Evolutionary conservation across 1,140 invertebrate genomes (phyloP), one percentile per base, ranked within the genome.

Genomic region (Drosophila equinoxialis): DNA sequence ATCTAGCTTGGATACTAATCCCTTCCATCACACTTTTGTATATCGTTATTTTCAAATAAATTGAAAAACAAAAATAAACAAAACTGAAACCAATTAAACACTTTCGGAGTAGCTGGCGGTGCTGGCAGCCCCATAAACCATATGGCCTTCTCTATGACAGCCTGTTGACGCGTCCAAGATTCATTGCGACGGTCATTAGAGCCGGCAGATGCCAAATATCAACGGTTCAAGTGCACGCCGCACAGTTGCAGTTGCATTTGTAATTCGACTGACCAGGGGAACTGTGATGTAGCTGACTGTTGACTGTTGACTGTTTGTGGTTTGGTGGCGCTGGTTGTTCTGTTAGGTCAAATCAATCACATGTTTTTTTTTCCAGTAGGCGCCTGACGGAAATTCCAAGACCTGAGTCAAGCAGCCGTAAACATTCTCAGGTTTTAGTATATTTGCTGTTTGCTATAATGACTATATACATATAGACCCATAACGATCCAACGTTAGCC

Each of bases 321-420:
- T n/a, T 20, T 48, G 48, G 20, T 60, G 65, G 54, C 30, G 51
- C 58, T 60, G 42, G 30, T 66, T 58, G 66, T 51, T 62, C 65
- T 70, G 78, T 42, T 82, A 69, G 79, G 79, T 82, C 80, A 83
- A 79, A 79, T 82, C 79, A 83, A 82, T 82, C 45, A 51, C 17
- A 51, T 51, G 17, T 51, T 23, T 23, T 51, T 6, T 45, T 42
- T 13, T 10, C 30, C 20, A 51, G 45, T 51, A 23, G 45, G 62
- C 59, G 67, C 67, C 79, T 86, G 71, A 72, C 83, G 82, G 82
- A 87, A 87, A 87, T 84, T 67, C 72, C 74, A 71, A 70, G 78
- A 77, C 13, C 4, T 10, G 57, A 65, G 37, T 59, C 67, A 82
- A 81, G 74, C 68, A 72, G 66, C 74, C 74, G 74, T 81, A 74